Evolutionary conservation across 2,113 vertebrate genomes (phyloP).

Genomic region (Xenopus borealis): DNA sequence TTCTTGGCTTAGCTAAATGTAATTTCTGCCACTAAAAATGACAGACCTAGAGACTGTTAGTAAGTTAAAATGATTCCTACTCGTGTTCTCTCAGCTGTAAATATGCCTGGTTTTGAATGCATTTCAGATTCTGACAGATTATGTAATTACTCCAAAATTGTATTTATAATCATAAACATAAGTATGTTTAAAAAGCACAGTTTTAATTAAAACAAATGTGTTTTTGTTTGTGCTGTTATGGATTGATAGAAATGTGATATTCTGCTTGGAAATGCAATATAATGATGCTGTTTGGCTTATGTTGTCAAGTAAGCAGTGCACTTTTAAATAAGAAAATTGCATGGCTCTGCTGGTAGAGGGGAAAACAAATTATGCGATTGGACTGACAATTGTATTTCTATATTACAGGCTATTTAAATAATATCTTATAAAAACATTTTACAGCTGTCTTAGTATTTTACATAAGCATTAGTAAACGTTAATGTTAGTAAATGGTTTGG

Average conservation of each 20-base stretch:
- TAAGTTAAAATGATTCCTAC: slow-evolving; percentile 58
- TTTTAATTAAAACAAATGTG: slow-evolving; percentile 13
- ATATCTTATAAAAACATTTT: too few relatives aligned
- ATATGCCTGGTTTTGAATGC: slow-evolving; percentile 40
- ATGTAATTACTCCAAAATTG: slow-evolving; percentile 4
- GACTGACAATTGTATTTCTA: too few relatives aligned
- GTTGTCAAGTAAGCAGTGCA: too few relatives aligned
- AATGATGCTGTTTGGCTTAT: too few relatives aligned
- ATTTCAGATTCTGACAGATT: slow-evolving; percentile 8
- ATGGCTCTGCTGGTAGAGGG: too few relatives aligned
- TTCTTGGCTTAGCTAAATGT: slow-evolving; percentile 65
- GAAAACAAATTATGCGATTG: too few relatives aligned
- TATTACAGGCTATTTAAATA: too few relatives aligned
- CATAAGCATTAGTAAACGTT: too few relatives aligned
- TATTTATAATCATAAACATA: slow-evolving; percentile 3
- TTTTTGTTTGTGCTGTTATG: neutral
- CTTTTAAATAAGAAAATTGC: too few relatives aligned
- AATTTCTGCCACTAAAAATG: slow-evolving; percentile 66
- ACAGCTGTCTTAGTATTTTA: too few relatives aligned
- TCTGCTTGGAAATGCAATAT: neutral
- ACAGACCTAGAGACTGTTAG: slow-evolving; percentile 58
- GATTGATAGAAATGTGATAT: neutral
- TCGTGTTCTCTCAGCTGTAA: slow-evolving; percentile 54
- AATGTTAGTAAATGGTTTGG: too few relatives aligned
- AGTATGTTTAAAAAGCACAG: neutral